These are phyloP conservation scores for Chouioia cunea DNA, from an alignment of 2,888 invertebrate genomes.

Conservation along the genomic window DNA sequence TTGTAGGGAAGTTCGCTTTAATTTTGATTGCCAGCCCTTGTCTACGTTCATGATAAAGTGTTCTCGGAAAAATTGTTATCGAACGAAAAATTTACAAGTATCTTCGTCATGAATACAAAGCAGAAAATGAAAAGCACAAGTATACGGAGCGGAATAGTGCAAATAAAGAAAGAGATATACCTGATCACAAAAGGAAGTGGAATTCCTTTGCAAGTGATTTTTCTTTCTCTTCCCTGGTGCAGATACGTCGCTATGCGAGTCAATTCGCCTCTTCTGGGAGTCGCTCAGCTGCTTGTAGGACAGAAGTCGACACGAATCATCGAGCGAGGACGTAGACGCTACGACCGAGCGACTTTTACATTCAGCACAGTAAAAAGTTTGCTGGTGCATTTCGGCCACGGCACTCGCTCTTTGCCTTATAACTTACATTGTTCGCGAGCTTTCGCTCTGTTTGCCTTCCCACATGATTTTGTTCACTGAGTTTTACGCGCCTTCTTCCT, in stretches of 20 bases:
- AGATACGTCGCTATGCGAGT: background rate
- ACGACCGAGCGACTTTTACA: constrained; percentile 56
- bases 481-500: background rate
- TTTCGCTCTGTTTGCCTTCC: background rate
- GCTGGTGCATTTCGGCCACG: constrained; percentile 55
- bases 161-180: background rate
- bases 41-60: too few relatives aligned
- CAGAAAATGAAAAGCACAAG: too few relatives aligned
- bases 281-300: constrained; percentile 58
- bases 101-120: too few relatives aligned
- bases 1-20: too few relatives aligned
- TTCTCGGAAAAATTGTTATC: too few relatives aligned
- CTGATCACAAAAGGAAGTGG: constrained; percentile 10
- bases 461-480: background rate
- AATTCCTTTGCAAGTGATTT: constrained; percentile 3
- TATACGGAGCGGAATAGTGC: too few relatives aligned
- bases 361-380: constrained; percentile 56
- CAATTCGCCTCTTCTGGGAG: constrained; percentile 22
- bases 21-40: too few relatives aligned
- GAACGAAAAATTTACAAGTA: too few relatives aligned
- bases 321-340: constrained; percentile 48
- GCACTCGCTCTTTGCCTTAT: background rate
- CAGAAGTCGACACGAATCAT: constrained; percentile 58
- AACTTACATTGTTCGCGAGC: constrained; percentile 22
- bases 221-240: constrained; percentile 1